These are phyloP conservation scores for Natator depressus DNA, from an alignment of 2,113 vertebrate species.

Conservation along the genomic window DNA sequence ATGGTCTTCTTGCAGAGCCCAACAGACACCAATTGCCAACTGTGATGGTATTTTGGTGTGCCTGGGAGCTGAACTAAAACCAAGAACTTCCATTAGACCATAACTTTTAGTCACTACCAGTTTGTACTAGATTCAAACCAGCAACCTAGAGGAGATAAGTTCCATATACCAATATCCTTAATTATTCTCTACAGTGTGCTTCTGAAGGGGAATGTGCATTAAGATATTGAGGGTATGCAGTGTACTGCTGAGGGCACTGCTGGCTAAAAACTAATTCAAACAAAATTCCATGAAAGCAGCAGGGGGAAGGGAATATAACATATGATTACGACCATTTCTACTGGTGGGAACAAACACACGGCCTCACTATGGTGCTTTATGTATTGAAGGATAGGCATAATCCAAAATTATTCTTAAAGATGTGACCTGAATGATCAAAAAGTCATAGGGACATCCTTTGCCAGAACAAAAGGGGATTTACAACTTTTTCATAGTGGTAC, in stretches of 20 bases:
- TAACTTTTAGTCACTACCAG: background rate
- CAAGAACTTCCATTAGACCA: background rate
- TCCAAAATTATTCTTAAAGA: background rate
- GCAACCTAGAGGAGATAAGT: background rate
- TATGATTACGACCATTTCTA: background rate
- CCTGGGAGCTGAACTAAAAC: background rate
- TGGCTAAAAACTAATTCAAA: background rate
- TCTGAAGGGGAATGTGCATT: background rate
- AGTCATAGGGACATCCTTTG: background rate
- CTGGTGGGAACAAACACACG: background rate
- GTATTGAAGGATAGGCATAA: background rate
- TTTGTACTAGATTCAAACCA: background rate
- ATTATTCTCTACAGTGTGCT: background rate
- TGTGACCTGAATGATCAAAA: background rate
- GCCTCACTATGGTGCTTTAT: background rate
- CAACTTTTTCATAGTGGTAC: background rate
- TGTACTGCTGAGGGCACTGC: background rate
- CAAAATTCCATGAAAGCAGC: background rate
- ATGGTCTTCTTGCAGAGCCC: background rate
- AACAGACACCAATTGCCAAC: background rate
- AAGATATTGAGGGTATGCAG: background rate
- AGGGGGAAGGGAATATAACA: background rate
- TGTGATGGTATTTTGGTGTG: background rate
- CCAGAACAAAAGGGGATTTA: background rate
- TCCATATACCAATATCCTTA: background rate